Base-by-base conservation (phyloP, 2,888 invertebrate species). In the Brenthis hecate region DNA sequence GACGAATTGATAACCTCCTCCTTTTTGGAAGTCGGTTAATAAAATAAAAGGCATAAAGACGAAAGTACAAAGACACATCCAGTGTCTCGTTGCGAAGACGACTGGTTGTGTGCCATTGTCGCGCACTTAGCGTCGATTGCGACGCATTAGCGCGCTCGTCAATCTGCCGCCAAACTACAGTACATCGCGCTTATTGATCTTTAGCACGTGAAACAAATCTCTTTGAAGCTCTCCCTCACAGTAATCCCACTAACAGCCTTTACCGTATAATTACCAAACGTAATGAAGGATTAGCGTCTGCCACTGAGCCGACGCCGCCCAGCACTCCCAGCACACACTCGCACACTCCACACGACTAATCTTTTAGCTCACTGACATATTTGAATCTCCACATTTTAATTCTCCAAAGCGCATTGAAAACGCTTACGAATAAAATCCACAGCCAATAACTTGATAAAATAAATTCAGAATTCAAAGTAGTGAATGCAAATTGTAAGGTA, bases 341-440 rank as follows among this genome's bases (percentile, higher is more conserved):
- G 19, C 55, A 54, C 47, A 19, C 19, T 32, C n/a, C 55, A 60
- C 32, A 19, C n/a, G 54, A 11, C 23, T 62, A 56, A 67, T 67
- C 61, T 56, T 61, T 60, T 32, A 50, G 53, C 60, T 54, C 51
- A 13, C 65, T n/a, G 19, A 32, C 53, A 65, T 65, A 57, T 43
- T 28, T 56, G 51, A 55, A 61, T 54, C 47, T 57, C 54, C 60
- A n/a, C 65, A 65, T 53, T 65, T 53, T 50, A 65, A 54, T 65
- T 14, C 36, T 28, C 51, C 43, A 13, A 36, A 65, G 23, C 57
- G 23, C 36, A 57, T 32, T 13, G 13, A 47, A 54, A 43, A 54
- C 43, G 54, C 48, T 55, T 55, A 61, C 48, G 32, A 61, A 66
- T 66, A 60, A 56, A 66, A 55, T 36, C 16, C 65, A 58, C 28